Evolutionary conservation across 2,888 invertebrate species (phyloP).

Genomic region (Hypena proboscidalis): DNA sequence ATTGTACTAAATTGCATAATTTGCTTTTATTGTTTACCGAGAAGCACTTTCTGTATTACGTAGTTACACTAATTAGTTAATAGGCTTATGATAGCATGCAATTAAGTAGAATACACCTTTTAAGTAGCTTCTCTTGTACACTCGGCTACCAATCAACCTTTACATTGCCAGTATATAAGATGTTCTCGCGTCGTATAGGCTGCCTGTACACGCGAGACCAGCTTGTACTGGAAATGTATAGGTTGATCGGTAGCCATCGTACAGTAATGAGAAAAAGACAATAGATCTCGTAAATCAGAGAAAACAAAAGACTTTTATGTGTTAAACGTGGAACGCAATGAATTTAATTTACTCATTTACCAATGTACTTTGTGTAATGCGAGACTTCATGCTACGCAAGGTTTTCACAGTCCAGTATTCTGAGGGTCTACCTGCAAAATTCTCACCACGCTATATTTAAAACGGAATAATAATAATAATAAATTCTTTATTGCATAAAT

Average conservation of each 20-base stretch:
- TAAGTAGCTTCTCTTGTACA: background rate
- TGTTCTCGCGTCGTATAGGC: too few species aligned
- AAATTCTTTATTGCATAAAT: too few species aligned
- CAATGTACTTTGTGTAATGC: background rate
- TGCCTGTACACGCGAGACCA: too few species aligned
- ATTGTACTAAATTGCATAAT: background rate
- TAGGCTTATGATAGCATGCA: conserved; percentile 4
- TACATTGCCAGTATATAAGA: too few species aligned
- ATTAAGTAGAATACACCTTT: conserved; percentile 6
- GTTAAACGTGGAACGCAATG: conserved; percentile 8
- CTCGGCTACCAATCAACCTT: too few species aligned
- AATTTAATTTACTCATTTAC: conserved; percentile 13
- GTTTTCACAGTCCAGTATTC: too few species aligned
- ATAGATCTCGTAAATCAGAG: conserved; percentile 19
- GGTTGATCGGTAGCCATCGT: too few species aligned
- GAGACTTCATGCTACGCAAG: too few species aligned
- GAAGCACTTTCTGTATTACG: background rate
- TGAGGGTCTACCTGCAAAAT: too few species aligned
- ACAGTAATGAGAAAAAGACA: conserved; percentile 22
- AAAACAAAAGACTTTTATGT: conserved; percentile 18
- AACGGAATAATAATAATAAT: too few species aligned
- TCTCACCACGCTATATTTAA: too few species aligned
- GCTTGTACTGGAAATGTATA: too few species aligned
- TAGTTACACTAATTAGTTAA: conserved; percentile 1
- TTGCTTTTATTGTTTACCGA: background rate